phyloP scores from a whole-genome alignment of 2,797 vertebrate species.

The Leuciscus waleckii region DNA sequence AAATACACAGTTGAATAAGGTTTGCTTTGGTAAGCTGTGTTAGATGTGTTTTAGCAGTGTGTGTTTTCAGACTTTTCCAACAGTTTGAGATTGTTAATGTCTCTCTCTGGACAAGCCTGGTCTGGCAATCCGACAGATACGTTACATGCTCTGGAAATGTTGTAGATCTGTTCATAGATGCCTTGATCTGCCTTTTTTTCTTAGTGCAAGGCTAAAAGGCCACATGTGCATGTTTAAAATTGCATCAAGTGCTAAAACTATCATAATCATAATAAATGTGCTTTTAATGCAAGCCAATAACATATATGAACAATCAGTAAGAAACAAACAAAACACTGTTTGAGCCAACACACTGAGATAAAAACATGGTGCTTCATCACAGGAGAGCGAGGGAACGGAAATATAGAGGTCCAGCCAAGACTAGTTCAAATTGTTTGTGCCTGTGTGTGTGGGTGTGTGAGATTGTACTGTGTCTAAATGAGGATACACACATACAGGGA shows the following conservation, averaged over 20 bases:
- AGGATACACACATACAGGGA: constrained; percentile 15
- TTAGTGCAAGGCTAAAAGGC: not conserved
- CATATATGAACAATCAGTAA: constrained; percentile 16
- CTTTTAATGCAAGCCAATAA: not conserved
- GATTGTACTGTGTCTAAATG: constrained; percentile 25
- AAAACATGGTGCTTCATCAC: constrained; percentile 15
- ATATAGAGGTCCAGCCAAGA: constrained; percentile 27
- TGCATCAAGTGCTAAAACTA: not conserved
- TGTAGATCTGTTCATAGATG: not conserved
- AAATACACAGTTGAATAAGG: not conserved
- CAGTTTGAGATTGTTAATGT: not conserved
- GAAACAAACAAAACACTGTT: constrained; percentile 29
- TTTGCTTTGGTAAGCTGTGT: not conserved
- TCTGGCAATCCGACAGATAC: not conserved
- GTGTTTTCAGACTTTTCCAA: not conserved
- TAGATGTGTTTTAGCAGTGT: not conserved
- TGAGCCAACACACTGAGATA: constrained; percentile 23
- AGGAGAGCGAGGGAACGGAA: constrained; percentile 8
- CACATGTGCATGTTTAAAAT: not conserved
- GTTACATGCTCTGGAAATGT: not conserved
- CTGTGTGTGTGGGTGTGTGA: constrained; percentile 28
- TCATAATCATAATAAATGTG: not conserved
- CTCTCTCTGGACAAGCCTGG: not conserved
- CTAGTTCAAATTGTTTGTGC: constrained; percentile 20
- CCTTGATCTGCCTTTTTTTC: not conserved